Evolutionary conservation across 2,797 vertebrate species (phyloP).

Genomic region (Anableps anableps): DNA sequence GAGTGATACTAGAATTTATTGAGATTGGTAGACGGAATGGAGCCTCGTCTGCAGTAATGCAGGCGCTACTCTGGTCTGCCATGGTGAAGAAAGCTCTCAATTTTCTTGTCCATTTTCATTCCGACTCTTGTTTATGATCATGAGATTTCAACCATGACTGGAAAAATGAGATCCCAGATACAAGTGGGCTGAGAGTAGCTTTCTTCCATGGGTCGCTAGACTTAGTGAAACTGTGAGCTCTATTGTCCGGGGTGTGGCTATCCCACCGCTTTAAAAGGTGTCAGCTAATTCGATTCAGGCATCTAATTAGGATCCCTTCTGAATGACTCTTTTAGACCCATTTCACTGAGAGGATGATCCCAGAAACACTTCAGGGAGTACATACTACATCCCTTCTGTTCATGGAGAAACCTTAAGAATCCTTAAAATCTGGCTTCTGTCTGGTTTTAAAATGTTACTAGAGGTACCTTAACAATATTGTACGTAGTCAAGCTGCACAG

Average conservation of each 20-base stretch:
- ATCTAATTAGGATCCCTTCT: neutral
- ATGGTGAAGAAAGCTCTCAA: neutral
- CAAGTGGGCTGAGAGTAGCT: neutral
- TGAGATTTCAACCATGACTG: neutral
- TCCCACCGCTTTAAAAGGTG: neutral
- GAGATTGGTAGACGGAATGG: neutral
- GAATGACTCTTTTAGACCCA: no score
- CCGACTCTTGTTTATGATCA: neutral
- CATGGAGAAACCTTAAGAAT: no score
- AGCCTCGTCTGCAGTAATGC: neutral
- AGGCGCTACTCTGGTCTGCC: neutral
- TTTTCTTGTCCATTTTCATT: neutral
- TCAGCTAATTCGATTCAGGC: neutral
- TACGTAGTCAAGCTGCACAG: no score
- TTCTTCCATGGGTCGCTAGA: neutral
- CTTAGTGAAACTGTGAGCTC: neutral
- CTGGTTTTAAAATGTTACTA: no score
- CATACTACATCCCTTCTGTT: no score
- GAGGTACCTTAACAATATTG: no score
- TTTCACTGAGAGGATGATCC: no score
- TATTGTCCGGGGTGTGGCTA: neutral
- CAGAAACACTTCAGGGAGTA: no score
- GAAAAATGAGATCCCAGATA: neutral
- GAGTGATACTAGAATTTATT: neutral
- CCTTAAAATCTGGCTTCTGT: no score